phyloP scores from a whole-genome alignment of 30 jellyfish, hydroid and myxozoan genomes.

The Nemopilema nomurai region DNA sequence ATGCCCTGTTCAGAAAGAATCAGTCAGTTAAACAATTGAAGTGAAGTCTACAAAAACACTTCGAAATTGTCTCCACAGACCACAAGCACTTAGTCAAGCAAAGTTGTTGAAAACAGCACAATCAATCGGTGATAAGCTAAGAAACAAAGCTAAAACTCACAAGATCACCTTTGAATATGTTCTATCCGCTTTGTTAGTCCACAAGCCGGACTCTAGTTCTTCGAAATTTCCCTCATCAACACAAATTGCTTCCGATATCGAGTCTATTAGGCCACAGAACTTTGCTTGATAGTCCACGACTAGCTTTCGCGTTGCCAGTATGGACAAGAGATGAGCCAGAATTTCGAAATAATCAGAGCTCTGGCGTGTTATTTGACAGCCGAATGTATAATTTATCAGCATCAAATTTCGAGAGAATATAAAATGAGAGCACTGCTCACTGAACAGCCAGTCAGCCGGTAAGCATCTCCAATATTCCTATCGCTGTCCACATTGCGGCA shows the following conservation, averaged over 20 bases:
- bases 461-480: background rate
- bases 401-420: constrained; percentile 42
- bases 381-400: constrained; percentile 41
- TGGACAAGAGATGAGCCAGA: constrained; percentile 22
- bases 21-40: no score
- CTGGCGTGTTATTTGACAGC: constrained; percentile 58
- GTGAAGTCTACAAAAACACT: no score
- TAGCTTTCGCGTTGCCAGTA: background rate
- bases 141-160: constrained; percentile 34
- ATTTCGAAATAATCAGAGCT: constrained; percentile 29
- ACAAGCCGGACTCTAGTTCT: background rate
- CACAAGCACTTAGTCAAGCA: background rate
- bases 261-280: background rate
- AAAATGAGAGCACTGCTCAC: constrained; percentile 47
- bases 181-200: background rate
- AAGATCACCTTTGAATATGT: background rate
- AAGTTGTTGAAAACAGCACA: background rate
- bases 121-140: background rate
- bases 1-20: no score
- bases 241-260: background rate
- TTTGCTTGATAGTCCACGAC: background rate
- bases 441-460: constrained; percentile 42
- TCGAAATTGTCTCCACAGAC: no score
- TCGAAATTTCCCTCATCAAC: background rate
- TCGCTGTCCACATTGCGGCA: background rate